Base-by-base conservation (phyloP, 2,113 vertebrate genomes). In the Baryphthengus martii region DNA sequence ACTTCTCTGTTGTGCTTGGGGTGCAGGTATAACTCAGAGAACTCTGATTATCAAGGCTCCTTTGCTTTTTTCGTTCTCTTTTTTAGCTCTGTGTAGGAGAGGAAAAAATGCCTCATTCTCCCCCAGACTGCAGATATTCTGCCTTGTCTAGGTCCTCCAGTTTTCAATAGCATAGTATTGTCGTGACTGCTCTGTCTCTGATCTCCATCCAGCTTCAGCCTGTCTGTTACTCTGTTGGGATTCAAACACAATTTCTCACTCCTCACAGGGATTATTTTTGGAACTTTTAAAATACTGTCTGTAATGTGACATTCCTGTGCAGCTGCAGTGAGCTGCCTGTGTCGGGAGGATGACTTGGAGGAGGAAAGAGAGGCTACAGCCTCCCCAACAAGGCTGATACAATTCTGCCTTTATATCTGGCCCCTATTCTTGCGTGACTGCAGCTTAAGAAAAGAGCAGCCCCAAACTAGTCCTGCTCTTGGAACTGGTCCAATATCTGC, bases 231-330 rank as follows among this genome's bases (percentile, higher is more conserved):
- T 44, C 85, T 91, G 61, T 78, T 4, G 1, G 84, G 88, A 91
- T 81, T 89, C 94, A 95, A 70, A 91, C 16, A 18, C 55, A 90
- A 70, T 79, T 96, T 96, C 93, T 96, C 71, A 56, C 53, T 93
- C 93, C 75, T 93, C 85, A 68, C 49, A 80, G 62, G 81, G 91
- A 89, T 97, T 97, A 96, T 97, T 97, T 97, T 87, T 93, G 72
- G 89, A 80, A 31, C 63, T 96, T 97, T 94, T 93, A 92, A 94
- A 97, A 93, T 95, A 93, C 78, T 95, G 4, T 92, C 94, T 17
- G 40, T 96, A 93, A 90, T 49, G 25, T 49, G 2, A 52, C 40
- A n/a, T 96, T 95, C 92, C 35, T 17, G 66, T 88, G n/a, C 96
- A 95, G 88, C 76, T 89, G 96, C 78, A 47, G 74, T 2, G 20